Evolutionary conservation across 2,113 vertebrate genomes (phyloP).

Genomic region (Neogale vison): DNA sequence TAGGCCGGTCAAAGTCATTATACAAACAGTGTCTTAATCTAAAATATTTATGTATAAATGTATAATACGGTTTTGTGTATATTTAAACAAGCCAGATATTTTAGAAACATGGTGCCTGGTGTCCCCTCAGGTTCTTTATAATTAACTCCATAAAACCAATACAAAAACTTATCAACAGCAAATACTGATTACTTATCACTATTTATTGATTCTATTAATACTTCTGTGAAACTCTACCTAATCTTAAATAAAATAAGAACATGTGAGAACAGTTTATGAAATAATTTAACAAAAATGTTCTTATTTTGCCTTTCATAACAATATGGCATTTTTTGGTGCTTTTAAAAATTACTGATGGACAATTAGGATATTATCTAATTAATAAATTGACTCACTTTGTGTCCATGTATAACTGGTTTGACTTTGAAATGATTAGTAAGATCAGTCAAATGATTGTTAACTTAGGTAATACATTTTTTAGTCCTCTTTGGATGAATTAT

Average conservation of each 20-base stretch:
- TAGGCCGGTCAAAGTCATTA: neutral
- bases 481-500: neutral
- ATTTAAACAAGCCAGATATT: constrained; percentile 13
- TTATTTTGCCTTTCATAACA: constrained; percentile 7
- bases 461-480: constrained; percentile 13
- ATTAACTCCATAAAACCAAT: constrained; percentile 51
- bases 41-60: neutral
- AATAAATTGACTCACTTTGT: constrained; percentile 21
- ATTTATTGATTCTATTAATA: constrained; percentile 65
- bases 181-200: constrained; percentile 66
- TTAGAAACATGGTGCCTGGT: constrained; percentile 37
- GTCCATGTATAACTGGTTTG: neutral
- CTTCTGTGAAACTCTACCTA: neutral
- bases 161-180: constrained; percentile 52
- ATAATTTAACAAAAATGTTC: neutral
- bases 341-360: neutral
- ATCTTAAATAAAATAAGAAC: constrained; percentile 12
- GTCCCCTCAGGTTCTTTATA: constrained; percentile 32
- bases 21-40: constrained; percentile 51
- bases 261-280: constrained; percentile 10
- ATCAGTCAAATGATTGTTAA: constrained; percentile 1
- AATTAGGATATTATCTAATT: neutral
- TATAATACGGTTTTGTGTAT: neutral
- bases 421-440: constrained; percentile 8
- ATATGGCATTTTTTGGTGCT: neutral